A percentile compares a stretch with the other conserved stretches of the same genome.
phyloP scores from a whole-genome alignment of 2,888 invertebrate species.

The Chymomyza fuscimana region DNA sequence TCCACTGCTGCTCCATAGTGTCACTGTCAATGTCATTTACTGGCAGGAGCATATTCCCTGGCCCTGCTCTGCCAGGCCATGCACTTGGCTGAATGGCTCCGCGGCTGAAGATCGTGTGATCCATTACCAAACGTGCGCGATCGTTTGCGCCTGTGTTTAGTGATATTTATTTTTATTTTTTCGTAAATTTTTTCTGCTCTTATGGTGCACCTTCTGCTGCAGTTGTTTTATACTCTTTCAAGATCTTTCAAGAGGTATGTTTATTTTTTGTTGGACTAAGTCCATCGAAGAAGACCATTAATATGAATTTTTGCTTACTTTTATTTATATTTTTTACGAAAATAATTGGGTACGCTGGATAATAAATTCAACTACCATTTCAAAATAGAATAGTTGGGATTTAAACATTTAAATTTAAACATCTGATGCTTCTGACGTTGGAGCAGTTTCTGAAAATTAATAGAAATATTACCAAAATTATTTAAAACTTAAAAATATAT shows the following conservation, averaged over 20 bases:
- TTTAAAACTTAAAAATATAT: too few species aligned
- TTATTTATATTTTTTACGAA: too few species aligned
- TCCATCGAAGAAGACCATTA: too few species aligned
- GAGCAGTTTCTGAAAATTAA: too few species aligned
- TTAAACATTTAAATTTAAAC: too few species aligned
- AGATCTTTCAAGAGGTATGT: neutral
- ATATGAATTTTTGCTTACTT: too few species aligned
- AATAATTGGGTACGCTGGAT: too few species aligned
- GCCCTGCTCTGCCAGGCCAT: constrained; percentile 31
- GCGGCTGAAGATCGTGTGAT: constrained; percentile 65
- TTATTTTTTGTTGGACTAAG: neutral
- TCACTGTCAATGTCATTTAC: constrained; percentile 78
- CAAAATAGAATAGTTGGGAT: too few species aligned
- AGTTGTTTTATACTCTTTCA: constrained; percentile 35
- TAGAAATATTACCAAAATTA: too few species aligned
- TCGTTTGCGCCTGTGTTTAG: constrained; percentile 70
- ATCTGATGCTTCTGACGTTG: too few species aligned
- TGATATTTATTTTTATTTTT: constrained; percentile 47
- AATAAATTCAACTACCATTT: too few species aligned
- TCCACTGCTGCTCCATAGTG: constrained; percentile 59
- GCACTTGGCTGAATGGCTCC: constrained; percentile 36
- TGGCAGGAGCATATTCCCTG: constrained; percentile 26
- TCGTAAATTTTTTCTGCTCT: neutral
- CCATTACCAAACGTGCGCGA: constrained; percentile 75
- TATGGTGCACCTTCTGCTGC: constrained; percentile 44